Percentiles rank a stretch among this genome's conserved stretches.
These are phyloP conservation scores for Oophaga pumilio DNA, from an alignment of 2,113 vertebrate species.

Conservation along the genomic window DNA sequence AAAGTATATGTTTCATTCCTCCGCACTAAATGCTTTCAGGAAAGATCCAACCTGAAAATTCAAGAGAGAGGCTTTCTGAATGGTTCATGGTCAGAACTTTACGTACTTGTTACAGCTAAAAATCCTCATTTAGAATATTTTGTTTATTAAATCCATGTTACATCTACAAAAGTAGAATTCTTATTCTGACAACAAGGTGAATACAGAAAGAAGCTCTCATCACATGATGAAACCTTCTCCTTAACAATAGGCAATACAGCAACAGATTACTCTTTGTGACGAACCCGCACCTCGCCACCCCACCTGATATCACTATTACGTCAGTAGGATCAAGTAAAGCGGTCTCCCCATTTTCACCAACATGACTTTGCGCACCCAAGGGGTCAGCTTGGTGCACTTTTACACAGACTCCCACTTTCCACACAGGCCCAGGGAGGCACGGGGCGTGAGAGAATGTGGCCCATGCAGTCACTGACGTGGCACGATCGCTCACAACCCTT, in stretches of 20 bases:
- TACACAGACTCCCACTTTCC: no score
- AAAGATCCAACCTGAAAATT: not conserved
- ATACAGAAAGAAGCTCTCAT: not conserved
- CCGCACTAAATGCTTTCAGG: not conserved
- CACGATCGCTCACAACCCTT: no score
- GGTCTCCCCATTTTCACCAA: no score
- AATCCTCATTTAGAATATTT: not conserved
- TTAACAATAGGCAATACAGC: not conserved
- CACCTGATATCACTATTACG: no score
- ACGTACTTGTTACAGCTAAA: not conserved
- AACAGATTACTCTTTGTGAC: not conserved
- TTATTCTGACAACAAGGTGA: not conserved
- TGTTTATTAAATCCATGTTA: not conserved
- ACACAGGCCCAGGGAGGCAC: no score
- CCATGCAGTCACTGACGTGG: no score
- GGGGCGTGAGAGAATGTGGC: no score
- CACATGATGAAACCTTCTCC: not conserved
- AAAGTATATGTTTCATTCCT: not conserved
- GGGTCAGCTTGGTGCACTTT: no score
- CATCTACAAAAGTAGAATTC: not conserved
- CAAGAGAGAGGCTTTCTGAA: not conserved
- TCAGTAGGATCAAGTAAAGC: no score
- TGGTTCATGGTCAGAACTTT: constrained; percentile 5
- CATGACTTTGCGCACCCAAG: no score
- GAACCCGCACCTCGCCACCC: no score